Conservation (phyloP, 2,888 invertebrate genomes). For the Melinaea marsaeus region DNA sequence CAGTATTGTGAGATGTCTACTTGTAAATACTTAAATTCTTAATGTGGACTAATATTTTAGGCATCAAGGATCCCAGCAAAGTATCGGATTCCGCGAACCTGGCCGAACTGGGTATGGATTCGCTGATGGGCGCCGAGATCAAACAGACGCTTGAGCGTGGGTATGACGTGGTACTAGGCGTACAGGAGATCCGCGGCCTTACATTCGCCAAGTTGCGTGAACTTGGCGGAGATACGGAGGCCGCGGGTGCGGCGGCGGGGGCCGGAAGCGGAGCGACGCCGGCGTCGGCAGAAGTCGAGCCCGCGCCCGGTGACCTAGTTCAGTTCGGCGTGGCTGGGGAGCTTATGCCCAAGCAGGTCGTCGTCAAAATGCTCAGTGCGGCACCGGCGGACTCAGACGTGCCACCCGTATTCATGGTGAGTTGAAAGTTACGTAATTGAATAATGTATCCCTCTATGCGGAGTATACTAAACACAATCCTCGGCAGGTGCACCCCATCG, state of each 20-base stretch:
- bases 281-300: conserved; percentile 49
- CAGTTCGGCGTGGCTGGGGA: conserved; percentile 74
- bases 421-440: conserved; percentile 24
- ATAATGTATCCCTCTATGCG: neutral
- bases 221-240: conserved; percentile 60
- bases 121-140: conserved; percentile 99
- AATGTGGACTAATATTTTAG: conserved; percentile 48
- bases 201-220: conserved; percentile 86
- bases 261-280: conserved; percentile 27
- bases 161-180: conserved; percentile 92
- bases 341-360: conserved; percentile 85
- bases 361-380: conserved; percentile 83
- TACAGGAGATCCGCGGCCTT: conserved; percentile 92
- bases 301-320: conserved; percentile 61
- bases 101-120: conserved; percentile 98
- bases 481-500: conserved; percentile 86
- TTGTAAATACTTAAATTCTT: neutral
- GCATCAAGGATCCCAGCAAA: conserved; percentile 90
- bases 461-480: neutral
- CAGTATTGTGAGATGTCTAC: too few species aligned
- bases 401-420: conserved; percentile 80
- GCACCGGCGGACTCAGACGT: conserved; percentile 52
- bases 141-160: conserved; percentile 96
- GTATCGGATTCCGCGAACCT: conserved; percentile 86
- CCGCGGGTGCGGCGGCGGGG: conserved; percentile 26